A percentile compares a stretch with the other conserved stretches of the same genome.
Conservation (phyloP, 2,797 vertebrate species). For the Chelmon rostratus region DNA sequence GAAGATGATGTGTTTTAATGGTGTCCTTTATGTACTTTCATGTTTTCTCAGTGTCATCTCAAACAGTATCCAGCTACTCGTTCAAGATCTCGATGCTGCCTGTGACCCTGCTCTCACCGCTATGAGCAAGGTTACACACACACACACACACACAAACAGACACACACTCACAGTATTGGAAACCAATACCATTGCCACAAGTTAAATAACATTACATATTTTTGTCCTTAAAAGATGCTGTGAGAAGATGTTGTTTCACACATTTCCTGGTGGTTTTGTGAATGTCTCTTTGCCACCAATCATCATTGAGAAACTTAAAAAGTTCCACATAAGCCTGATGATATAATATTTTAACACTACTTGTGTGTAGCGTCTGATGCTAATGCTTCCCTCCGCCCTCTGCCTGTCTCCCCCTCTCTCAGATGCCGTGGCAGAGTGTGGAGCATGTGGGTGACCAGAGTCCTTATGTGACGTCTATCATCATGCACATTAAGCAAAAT, state of each 20-base stretch:
- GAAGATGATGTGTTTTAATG: neutral
- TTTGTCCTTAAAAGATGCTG: neutral
- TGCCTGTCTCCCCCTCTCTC: slow-evolving; percentile 12
- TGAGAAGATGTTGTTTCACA: neutral
- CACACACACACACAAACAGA: slow-evolving; percentile 9
- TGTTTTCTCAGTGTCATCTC: slow-evolving; percentile 93
- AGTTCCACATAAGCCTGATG: neutral
- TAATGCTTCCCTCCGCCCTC: neutral
- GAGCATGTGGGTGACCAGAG: slow-evolving; percentile 99
- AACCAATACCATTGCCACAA: neutral
- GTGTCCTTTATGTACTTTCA: neutral
- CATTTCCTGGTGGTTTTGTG: slow-evolving; percentile 1
- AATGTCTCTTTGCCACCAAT: neutral
- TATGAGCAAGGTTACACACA: slow-evolving; percentile 95
- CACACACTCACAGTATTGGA: neutral
- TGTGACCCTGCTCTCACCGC: slow-evolving; percentile 98
- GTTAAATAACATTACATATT: neutral
- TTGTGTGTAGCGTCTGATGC: neutral
- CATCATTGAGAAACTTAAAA: neutral
- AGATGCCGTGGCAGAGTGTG: slow-evolving; percentile 99
- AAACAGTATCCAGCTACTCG: slow-evolving; percentile 97
- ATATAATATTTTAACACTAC: neutral
- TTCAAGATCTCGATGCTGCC: slow-evolving; percentile 97
- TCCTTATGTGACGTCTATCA: slow-evolving; percentile 98
- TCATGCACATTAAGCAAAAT: slow-evolving; percentile 98